Percentiles rank a stretch among this genome's conserved stretches.
Conservation (phyloP, 2,888 invertebrate species). For the Magallana nippona region DNA sequence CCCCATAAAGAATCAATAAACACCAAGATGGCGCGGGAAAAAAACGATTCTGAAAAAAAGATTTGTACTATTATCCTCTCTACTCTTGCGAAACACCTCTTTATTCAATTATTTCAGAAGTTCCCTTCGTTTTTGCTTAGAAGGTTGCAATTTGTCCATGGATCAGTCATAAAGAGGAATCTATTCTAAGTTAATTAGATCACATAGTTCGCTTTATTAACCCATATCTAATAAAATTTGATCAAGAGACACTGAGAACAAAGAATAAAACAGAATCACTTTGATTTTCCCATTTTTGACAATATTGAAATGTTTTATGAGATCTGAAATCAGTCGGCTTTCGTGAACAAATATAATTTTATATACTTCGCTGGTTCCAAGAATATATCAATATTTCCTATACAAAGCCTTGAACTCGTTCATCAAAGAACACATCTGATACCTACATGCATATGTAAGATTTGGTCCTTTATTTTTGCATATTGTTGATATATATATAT, state of each 20-base stretch:
- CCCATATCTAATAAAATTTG: neutral
- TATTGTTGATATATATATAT: no score
- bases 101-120: neutral
- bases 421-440: no score
- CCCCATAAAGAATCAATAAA: slow-evolving; percentile 6
- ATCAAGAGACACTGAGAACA: slow-evolving; percentile 7
- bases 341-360: neutral
- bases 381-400: no score
- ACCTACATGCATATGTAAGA: no score
- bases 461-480: no score
- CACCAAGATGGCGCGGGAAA: neutral
- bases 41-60: neutral
- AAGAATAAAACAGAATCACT: neutral
- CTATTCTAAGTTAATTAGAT: slow-evolving; percentile 20
- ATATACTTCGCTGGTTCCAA: neutral
- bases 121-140: neutral
- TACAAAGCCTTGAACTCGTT: no score
- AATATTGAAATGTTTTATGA: neutral
- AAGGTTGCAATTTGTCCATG: slow-evolving; percentile 11
- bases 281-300: neutral
- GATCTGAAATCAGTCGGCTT: neutral
- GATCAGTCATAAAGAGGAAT: neutral
- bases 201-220: neutral
- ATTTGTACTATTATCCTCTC: neutral
- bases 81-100: neutral